These are phyloP conservation scores for Morpho helenor DNA, from an alignment of 2,888 invertebrate species.

Conservation along the genomic window DNA sequence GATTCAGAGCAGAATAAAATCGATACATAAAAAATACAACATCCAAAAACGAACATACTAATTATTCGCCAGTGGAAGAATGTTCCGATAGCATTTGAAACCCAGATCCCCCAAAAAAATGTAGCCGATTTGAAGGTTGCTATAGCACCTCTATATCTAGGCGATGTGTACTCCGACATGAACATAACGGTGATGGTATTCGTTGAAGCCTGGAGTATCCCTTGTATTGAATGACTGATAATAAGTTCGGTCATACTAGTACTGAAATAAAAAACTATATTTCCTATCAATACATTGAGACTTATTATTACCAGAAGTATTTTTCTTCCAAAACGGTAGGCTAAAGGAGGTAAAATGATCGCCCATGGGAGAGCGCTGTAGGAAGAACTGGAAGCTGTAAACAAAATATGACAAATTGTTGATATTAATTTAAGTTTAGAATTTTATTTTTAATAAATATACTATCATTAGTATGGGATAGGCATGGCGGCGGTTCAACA, in stretches of 20 bases:
- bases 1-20: slow-evolving; percentile 25
- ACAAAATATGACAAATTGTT: background rate
- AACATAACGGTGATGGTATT: slow-evolving; percentile 15
- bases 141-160: slow-evolving; percentile 25
- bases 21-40: slow-evolving; percentile 19
- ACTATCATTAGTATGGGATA: too few species aligned
- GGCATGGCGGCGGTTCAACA: too few species aligned
- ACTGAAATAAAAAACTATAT: slow-evolving; percentile 11
- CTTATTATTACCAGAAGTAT: background rate
- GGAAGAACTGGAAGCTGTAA: slow-evolving; percentile 4
- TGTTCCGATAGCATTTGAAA: slow-evolving; percentile 29
- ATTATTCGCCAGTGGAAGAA: slow-evolving; percentile 29
- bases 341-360: slow-evolving; percentile 4
- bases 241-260: slow-evolving; percentile 2
- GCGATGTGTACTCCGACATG: slow-evolving; percentile 24
- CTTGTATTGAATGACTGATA: slow-evolving; percentile 14
- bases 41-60: slow-evolving; percentile 15
- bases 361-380: slow-evolving; percentile 5
- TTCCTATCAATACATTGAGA: slow-evolving; percentile 4
- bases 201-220: slow-evolving; percentile 10
- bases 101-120: slow-evolving; percentile 26
- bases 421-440: background rate
- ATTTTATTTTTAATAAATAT: background rate
- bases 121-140: slow-evolving; percentile 23
- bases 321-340: slow-evolving; percentile 7